Base-by-base conservation (phyloP, 2,113 vertebrate species). In the Apodemus speciosus region DNA sequence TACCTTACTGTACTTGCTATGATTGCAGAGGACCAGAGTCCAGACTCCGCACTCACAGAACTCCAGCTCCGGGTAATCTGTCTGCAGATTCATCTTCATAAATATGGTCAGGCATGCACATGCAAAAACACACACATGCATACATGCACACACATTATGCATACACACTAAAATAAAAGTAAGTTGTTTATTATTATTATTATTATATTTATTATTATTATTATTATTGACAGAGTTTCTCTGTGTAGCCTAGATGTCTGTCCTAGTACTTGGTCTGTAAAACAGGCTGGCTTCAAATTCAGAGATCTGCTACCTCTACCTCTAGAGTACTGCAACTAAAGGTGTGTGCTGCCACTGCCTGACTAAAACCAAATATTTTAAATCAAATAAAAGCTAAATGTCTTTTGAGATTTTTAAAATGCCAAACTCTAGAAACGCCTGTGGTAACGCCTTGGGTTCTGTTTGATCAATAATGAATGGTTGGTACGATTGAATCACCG, bases 351-450 rank as follows among this genome's bases (percentile, higher is more conserved):
- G 38, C 68, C 18, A 38, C 66, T n/a, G 35, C 32, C 66, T 5
- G 27, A 66, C 30, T 66, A 32, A 38, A 38, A 71, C 16, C 18
- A 27, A 81, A 60, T 40, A 20, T 83, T 60, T 62, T 2, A 83
- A 83, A 40, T 58, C 20, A 62, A 81, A 81, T 15, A 58, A 40
- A 60, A 60, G n/a, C 14, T 32, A 81, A 87, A 73, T 30, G 84
- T 90, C 15, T 64, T 87, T 87, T 64, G n/a, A 93, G 23, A 73
- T 84, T 72, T 89, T 89, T 89, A 68, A 49, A 68, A 18, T 75
- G 21, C 15, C 15, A 23, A 72, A 53, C n/a, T 87, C 38, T 68
- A 18, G n/a, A 88, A 90, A 43, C 77, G 30, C 56, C 56, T 16
- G 16, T 18, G 56, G 56, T n/a, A 66, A 60, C n/a, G 77, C 46